Percentiles rank a stretch among this genome's conserved stretches.
phyloP scores from a whole-genome alignment of 2,888 invertebrate genomes.

The Eristalis arbustorum region DNA sequence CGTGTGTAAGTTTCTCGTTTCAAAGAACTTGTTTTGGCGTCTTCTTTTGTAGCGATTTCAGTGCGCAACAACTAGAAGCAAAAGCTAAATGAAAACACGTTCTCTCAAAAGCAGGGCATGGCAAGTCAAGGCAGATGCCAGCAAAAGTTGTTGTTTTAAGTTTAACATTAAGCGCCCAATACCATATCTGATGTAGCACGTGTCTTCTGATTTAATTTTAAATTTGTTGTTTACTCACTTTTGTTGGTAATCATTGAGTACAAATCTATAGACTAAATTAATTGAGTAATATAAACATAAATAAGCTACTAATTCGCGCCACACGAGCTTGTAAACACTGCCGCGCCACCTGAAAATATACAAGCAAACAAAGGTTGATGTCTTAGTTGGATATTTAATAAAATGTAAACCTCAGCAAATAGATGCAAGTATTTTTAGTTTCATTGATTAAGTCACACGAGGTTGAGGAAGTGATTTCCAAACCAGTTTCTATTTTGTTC shows the following conservation, averaged over 20 bases:
- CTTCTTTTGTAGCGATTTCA: not conserved
- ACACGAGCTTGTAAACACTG: constrained; percentile 96
- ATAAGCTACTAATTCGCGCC: constrained; percentile 95
- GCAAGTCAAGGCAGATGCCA: constrained; percentile 18
- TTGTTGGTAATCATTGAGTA: constrained; percentile 88
- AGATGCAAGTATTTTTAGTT: not conserved
- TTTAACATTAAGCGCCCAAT: not conserved
- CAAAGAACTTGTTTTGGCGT: constrained; percentile 39
- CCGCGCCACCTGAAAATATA: constrained; percentile 93
- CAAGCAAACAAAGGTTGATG: not conserved
- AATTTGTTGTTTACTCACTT: constrained; percentile 82
- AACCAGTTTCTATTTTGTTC: not conserved
- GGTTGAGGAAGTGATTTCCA: not conserved
- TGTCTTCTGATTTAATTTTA: constrained; percentile 21
- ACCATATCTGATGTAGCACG: constrained; percentile 18
- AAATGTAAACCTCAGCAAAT: not conserved
- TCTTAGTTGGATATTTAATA: not conserved
- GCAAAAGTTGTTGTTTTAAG: constrained; percentile 11
- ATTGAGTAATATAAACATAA: constrained; percentile 92
- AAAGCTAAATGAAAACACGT: constrained; percentile 52
- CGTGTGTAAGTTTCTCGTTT: not conserved
- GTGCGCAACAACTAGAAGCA: constrained; percentile 8
- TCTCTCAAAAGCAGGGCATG: constrained; percentile 21
- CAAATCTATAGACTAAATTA: constrained; percentile 92
- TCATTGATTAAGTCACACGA: not conserved